Evolutionary conservation across 2,113 vertebrate species (phyloP).

Genomic region (Maccullochella peelii): DNA sequence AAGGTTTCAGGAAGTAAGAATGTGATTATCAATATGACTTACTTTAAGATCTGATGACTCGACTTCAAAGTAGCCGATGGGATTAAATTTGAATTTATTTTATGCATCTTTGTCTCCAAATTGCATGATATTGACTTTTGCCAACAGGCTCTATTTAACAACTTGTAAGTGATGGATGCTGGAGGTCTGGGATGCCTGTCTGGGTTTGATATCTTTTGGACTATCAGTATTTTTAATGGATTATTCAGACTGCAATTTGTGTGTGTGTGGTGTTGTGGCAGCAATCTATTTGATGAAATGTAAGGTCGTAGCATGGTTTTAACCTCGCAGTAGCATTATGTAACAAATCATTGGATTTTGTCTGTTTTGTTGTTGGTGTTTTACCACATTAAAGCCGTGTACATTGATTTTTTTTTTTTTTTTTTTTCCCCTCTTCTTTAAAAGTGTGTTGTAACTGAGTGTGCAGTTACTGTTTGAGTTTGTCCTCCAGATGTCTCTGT

Average conservation of each 20-base stretch:
- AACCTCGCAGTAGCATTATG: conserved; percentile 20
- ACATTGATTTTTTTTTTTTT: conserved; percentile 61
- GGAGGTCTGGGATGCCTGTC: conserved; percentile 31
- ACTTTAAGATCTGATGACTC: conserved; percentile 7
- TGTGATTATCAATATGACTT: conserved; percentile 12
- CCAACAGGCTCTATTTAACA: conserved; percentile 18
- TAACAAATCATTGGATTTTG: conserved; percentile 61
- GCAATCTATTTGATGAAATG: conserved; percentile 41
- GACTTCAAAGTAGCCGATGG: conserved; percentile 8
- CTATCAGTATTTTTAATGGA: conserved; percentile 42
- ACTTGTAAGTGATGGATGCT: conserved; percentile 44
- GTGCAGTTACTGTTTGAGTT: conserved; percentile 72
- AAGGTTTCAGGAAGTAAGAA: background rate
- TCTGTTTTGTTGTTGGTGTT: conserved; percentile 60
- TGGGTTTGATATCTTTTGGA: conserved; percentile 25
- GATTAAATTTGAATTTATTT: conserved; percentile 36
- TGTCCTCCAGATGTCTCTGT: conserved; percentile 97
- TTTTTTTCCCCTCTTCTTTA: background rate
- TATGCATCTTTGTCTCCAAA: conserved; percentile 37
- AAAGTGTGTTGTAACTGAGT: conserved; percentile 40
- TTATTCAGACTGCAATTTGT: background rate
- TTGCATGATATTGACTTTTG: conserved; percentile 43
- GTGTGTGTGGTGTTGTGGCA: conserved; percentile 6
- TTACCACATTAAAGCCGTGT: conserved; percentile 25
- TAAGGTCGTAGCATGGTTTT: conserved; percentile 28